Base-by-base conservation (phyloP, 1,140 invertebrate genomes). In the Nebria ingens region DNA sequence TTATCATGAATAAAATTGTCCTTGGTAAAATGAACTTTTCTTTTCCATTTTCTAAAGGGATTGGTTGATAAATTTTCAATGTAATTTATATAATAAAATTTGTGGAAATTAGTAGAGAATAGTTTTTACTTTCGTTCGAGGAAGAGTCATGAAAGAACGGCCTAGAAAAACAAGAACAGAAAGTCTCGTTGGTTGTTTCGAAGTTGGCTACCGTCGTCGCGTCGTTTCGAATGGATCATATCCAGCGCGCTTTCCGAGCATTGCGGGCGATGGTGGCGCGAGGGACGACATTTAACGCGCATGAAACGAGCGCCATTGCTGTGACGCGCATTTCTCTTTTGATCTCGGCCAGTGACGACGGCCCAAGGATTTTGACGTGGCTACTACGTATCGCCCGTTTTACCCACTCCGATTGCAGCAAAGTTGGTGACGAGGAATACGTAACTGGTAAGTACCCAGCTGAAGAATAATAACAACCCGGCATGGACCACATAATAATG, bases 381-480 rank as follows among this genome's bases (percentile, higher is more conserved):
- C 86, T 86, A 84, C 86, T 89, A 91, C 87, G 87, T 89, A 89
- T 86, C 81, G 82, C 84, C 80, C 80, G 80, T 78, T 83, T 87
- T 87, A 84, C 85, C 87, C 87, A 89, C 84, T 91, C 86, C 83
- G 83, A 84, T 86, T 83, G 84, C 86, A 84, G 85, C 85, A 87
- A 87, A 88, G 78, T 86, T 85, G 83, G 86, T 89, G 86, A 89
- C 87, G 87, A 89, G 84, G 85, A 89, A 87, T 88, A 89, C 87
- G 87, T 89, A 91, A 89, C 84, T 86, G 85, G 85, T 88, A 85
- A 87, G 86, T 87, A 84, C 79, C 76, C 81, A 80, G 81, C 75
- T 75, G 79, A 79, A 78, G 76, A 77, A 81, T 81, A 78, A 74
- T 75, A 83, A 80, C 79, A 79, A 76, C 73, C 79, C 76, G 79